phyloP scores from a whole-genome alignment of 2,888 invertebrate species.

The Dysmachus trigonus region DNA sequence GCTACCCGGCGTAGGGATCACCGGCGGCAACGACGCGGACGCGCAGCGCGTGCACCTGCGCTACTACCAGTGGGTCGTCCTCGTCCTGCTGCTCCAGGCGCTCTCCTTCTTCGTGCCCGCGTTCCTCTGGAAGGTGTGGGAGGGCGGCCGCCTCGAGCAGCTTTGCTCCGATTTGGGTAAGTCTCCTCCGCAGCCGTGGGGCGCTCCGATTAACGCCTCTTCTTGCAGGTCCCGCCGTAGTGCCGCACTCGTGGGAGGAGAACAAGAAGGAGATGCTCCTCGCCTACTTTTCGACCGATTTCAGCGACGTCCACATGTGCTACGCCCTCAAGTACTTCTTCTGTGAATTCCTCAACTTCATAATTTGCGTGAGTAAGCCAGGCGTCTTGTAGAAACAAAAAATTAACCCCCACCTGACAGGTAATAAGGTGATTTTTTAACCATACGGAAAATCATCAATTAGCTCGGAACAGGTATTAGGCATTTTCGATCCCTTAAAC shows the following conservation, averaged over 20 bases:
- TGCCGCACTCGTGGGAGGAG: constrained; percentile 42
- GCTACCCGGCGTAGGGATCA: constrained; percentile 65
- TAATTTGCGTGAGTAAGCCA: constrained; percentile 77
- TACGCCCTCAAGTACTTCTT: constrained; percentile 74
- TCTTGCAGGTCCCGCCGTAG: constrained; percentile 26
- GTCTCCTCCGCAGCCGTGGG: neutral
- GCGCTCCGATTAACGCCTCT: neutral
- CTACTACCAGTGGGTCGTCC: constrained; percentile 63
- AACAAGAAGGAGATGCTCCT: constrained; percentile 54
- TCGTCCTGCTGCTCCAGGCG: constrained; percentile 59
- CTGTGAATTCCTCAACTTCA: constrained; percentile 78
- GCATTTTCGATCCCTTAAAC: too few species aligned
- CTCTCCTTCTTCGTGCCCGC: constrained; percentile 60
- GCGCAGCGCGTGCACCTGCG: constrained; percentile 58
- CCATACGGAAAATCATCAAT: too few species aligned
- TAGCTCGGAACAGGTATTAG: too few species aligned
- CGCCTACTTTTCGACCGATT: constrained; percentile 57
- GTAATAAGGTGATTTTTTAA: too few species aligned
- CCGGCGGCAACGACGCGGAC: constrained; percentile 53
- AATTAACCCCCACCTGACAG: too few species aligned
- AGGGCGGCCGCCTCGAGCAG: constrained; percentile 65
- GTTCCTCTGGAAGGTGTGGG: constrained; percentile 62
- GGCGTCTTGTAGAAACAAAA: too few species aligned
- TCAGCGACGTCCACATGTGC: constrained; percentile 58
- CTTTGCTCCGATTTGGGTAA: constrained; percentile 58